A percentile compares a stretch with the other conserved stretches of the same genome.
These are phyloP conservation scores for Puma concolor DNA, from an alignment of 2,113 vertebrate genomes.

Conservation along the genomic window DNA sequence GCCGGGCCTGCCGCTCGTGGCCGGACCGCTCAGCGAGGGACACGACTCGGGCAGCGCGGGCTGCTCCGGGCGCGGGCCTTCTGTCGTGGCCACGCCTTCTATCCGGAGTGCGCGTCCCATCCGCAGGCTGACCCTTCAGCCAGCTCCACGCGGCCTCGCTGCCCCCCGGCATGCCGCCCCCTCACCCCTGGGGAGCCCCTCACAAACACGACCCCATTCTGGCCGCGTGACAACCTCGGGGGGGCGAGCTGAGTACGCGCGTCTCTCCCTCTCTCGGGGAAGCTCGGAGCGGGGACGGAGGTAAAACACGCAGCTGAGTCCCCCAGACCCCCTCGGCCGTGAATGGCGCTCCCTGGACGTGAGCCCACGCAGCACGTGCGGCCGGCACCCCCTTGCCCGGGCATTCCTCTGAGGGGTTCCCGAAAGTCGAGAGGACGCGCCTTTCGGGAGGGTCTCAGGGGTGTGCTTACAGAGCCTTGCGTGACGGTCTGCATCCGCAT, in stretches of 20 bases:
- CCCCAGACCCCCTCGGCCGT: fast-evolving
- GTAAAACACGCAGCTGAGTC: too few species aligned
- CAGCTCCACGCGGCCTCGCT: not conserved
- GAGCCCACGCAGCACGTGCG: not conserved
- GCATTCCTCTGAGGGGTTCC: fast-evolving
- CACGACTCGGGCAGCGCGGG: fast-evolving
- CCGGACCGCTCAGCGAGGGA: fast-evolving
- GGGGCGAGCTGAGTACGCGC: not conserved
- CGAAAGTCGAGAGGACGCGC: too few species aligned
- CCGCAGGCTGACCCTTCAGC: not conserved
- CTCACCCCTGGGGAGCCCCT: not conserved
- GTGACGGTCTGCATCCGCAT: fast-evolving
- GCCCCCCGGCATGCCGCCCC: fast-evolving
- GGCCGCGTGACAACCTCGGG: not conserved
- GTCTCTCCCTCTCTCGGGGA: not conserved
- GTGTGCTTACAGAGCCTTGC: fast-evolving
- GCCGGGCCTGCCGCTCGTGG: not conserved
- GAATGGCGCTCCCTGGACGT: too few species aligned
- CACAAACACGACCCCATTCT: not conserved
- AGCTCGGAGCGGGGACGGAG: not conserved
- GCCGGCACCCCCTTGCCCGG: not conserved
- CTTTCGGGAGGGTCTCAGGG: fast-evolving
- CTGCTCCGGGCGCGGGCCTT: fast-evolving
- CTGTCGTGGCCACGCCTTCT: not conserved
- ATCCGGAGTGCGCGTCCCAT: fast-evolving